Evolutionary conservation across 2,113 vertebrate genomes (phyloP).

Genomic region (Aspidoscelis tigris): DNA sequence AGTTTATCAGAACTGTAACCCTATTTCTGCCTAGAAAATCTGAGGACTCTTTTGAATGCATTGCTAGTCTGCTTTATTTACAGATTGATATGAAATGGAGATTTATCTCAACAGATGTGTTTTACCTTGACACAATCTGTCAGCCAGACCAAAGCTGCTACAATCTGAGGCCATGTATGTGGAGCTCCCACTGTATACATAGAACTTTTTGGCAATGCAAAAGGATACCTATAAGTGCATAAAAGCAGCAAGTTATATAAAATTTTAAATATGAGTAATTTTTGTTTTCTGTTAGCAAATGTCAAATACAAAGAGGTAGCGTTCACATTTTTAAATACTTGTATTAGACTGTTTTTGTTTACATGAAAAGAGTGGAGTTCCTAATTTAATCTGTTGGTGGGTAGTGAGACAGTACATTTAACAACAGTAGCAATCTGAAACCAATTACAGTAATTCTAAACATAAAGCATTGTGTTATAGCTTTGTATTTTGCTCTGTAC

Average conservation of each 20-base stretch:
- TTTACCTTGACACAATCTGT: slow-evolving; percentile 92
- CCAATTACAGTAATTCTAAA: no score
- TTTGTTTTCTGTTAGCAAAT: neutral
- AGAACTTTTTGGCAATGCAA: slow-evolving; percentile 92
- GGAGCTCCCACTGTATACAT: slow-evolving; percentile 98
- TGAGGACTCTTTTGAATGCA: neutral
- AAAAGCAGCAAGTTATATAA: neutral
- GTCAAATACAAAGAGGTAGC: neutral
- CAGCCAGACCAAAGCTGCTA: slow-evolving; percentile 91
- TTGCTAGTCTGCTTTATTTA: neutral
- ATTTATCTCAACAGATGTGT: neutral
- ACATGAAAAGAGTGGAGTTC: no score
- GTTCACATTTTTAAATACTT: neutral
- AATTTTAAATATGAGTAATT: neutral
- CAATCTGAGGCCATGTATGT: slow-evolving; percentile 95
- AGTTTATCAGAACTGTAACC: no score
- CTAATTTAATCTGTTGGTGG: no score
- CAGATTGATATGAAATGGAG: neutral
- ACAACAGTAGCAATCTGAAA: no score
- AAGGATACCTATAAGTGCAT: slow-evolving; percentile 85
- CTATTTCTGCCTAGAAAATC: neutral
- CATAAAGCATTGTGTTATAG: no score
- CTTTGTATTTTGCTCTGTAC: no score
- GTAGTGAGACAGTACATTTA: no score
- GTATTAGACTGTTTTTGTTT: no score